Evolutionary conservation across 2,797 vertebrate species (phyloP), one percentile per base, ranked within the genome.

Genomic region (Phoebastria nigripes): DNA sequence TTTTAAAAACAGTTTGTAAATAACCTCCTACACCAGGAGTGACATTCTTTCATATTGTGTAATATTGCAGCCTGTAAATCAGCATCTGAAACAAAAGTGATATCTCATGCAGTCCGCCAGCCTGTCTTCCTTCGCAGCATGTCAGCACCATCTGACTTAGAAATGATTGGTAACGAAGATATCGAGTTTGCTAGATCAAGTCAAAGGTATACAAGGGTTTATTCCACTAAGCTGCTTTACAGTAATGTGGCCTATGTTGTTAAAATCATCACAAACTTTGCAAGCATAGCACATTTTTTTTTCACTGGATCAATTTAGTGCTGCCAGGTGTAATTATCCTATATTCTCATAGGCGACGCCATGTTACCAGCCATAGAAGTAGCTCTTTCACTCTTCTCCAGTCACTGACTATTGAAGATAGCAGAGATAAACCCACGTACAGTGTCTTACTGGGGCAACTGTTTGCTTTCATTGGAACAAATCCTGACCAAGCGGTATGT

Each of bases 401-500:
- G 97, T 99, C 99, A 2, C 93, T 99, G 95, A 98, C 98, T 82
- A 97, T 99, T 4, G 99, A 99, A 95, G 99, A 99, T 94, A 99
- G 98, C 97, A 98, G 98, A 76, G 99, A 99, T 94, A 99, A 99
- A 94, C 99, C 99, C 87, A 99, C 99, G 0, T 99, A 99, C 97
- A 99, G 99, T 0, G 99, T 99, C 91, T 97, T 99, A 89, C 97
- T 99, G 93, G 99, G 99, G 20, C 99, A 99, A 92, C 98, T 99
- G 35, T 99, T 99, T n/a, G 99, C 99, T 62, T 99, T 99, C 97
- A 99, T 99, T 3, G 99, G 99, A 81, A 99, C 99, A 25, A 99
- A 98, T 74, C 99, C 99, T 5, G 99, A 99, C 97, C 99, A 99
- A 97, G 98, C 99, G 9, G 99, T 99, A 97, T 15, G 99, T 97